Conservation (phyloP, 2,888 invertebrate species). For the Macaria liturata region DNA sequence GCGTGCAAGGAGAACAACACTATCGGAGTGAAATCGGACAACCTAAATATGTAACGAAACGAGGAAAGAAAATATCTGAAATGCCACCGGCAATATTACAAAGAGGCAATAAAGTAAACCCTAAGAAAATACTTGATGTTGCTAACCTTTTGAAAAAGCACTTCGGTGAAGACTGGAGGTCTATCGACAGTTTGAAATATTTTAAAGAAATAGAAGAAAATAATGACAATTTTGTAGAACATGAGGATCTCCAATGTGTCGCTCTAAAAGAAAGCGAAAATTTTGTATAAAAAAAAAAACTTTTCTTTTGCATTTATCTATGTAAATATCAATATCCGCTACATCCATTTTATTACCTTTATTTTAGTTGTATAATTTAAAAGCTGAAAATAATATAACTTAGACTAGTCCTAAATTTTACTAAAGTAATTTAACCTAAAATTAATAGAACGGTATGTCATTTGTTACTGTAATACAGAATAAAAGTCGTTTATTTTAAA, state of each 20-base stretch:
- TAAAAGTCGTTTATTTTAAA: too few relatives aligned
- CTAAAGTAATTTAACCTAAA: too few relatives aligned
- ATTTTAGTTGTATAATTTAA: conserved; percentile 18
- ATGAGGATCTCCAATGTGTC: conserved; percentile 23
- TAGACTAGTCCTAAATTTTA: not conserved
- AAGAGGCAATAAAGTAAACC: conserved; percentile 30
- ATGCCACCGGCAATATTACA: conserved; percentile 16
- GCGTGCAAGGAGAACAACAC: too few relatives aligned
- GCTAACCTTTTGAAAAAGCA: conserved; percentile 34
- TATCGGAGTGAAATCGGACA: too few relatives aligned
- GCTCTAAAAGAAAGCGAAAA: conserved; percentile 13
- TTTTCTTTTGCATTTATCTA: too few relatives aligned
- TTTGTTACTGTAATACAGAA: too few relatives aligned
- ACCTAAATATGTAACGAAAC: too few relatives aligned
- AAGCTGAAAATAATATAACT: conserved; percentile 2
- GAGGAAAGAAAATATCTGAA: too few relatives aligned
- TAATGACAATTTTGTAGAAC: conserved; percentile 26
- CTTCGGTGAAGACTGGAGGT: conserved; percentile 33
- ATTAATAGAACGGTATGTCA: too few relatives aligned
- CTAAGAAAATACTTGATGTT: conserved; percentile 31
- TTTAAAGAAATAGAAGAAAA: conserved; percentile 33
- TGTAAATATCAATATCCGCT: conserved; percentile 5
- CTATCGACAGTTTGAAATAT: conserved; percentile 33
- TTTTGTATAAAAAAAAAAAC: too few relatives aligned
- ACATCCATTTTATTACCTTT: conserved; percentile 13